Evolutionary conservation across 2,113 vertebrate species (phyloP), one percentile per base, ranked within the genome.

Genomic region (Xenotilapia longispinis): DNA sequence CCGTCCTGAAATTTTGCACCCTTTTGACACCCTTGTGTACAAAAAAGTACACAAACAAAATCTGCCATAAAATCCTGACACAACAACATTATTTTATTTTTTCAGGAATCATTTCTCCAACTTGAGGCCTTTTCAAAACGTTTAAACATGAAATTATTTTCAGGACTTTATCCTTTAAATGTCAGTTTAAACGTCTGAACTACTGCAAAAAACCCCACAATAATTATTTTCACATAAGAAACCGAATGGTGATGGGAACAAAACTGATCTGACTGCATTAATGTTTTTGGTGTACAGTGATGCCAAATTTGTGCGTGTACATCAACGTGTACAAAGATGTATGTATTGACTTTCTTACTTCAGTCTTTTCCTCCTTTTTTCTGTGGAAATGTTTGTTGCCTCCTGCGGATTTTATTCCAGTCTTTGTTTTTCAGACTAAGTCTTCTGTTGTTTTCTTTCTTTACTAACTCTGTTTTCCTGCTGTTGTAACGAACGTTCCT

Each of bases 141-240:
- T 63, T 36, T 36, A 63, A n/a, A 63, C 6, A 36, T 0, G 58
- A 36, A 63, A 36, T 63, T 2, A 63, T 12, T 36, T 36, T 63
- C 58, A 0, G 31, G 58, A 63, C 0, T 63, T 63, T 63, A 9
- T 33, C 58, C 31, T 63, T 63, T 63, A 36, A 36, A 63, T 7
- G 31, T n/a, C 58, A 0, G 17, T 63, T 63, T n/a, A 36, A 63
- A 63, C 2, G 0, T 63, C 31, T 1, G 0, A 60, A 60, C 57
- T 3, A 60, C 57, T 60, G 15, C 4, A 19, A 36, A 36, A 47
- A 21, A 21, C 21, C 21, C 21, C 21, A 13, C 21, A 13, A 4
- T 7, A 7, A 57, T 3, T 28, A 3, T 28, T 65, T 65, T 65
- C 31, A 65, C 0, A 36, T n/a, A 0, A 65, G 31, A 36, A n/a